Evolutionary conservation across 1,140 invertebrate species (phyloP), one percentile per base, ranked within the genome.

Genomic region (Phymorhynchus buccinoides): DNA sequence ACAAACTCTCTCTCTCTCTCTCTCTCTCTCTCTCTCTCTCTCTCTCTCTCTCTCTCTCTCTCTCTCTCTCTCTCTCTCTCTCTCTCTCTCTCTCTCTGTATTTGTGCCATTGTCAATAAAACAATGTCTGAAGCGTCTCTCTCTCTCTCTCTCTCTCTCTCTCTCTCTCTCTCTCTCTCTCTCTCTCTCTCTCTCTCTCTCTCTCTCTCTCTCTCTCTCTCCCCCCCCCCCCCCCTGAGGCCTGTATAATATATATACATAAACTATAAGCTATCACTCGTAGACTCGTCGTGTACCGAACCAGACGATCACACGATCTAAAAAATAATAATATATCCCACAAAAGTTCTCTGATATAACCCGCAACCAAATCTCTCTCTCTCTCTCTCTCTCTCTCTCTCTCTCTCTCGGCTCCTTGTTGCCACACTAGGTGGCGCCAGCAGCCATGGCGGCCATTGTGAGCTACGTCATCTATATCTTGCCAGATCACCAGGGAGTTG

Each of bases 371-470:
- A 27, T 62, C 56, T 62, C n/a, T 27, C 56, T 52, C 22, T 52
- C 22, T n/a, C n/a, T n/a, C n/a, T n/a, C n/a, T n/a, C n/a, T n/a
- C n/a, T n/a, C 56, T 6, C 18, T 4, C 56, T 16, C 14, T 14
- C 56, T 27, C n/a, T 0, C 56, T 6, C 22, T 62, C 14, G 22
- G 22, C 14, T 27, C 12, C n/a, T n/a, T n/a, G n/a, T 22, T 18
- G 56, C 22, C 56, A 62, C 56, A 62, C n/a, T n/a, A 62, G 56
- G 56, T 62, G 56, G 56, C 56, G 56, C 56, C 56, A 62, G 18
- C 12, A 62, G 56, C 56, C 56, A 62, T 62, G 56, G 56, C 56
- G 56, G 56, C 56, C 56, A 62, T 62, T 62, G 56, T 62, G 56
- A 22, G 56, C 22, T 62, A 62, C 56, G 56, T 62, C 56, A 62